phyloP scores from a whole-genome alignment of 2,888 invertebrate species.

The Cordilura impudica region DNA sequence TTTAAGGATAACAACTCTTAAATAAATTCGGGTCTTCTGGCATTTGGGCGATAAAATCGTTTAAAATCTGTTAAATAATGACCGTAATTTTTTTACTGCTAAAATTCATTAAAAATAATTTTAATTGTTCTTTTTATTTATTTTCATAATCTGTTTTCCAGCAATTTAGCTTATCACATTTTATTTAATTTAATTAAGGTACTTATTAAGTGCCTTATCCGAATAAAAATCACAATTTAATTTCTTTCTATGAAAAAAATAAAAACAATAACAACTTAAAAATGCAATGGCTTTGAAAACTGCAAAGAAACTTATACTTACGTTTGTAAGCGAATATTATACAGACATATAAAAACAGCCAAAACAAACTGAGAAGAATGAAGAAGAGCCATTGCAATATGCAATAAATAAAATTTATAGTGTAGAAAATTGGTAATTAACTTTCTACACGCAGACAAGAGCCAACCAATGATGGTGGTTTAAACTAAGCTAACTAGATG shows the following conservation, averaged over 20 bases:
- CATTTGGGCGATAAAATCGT: no score
- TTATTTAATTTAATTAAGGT: not conserved
- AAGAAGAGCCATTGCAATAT: constrained; percentile 61
- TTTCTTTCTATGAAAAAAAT: constrained; percentile 13
- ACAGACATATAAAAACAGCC: constrained; percentile 4
- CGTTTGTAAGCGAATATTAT: no score
- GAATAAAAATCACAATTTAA: not conserved
- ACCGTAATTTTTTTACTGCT: no score
- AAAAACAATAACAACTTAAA: constrained; percentile 51
- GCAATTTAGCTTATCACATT: no score
- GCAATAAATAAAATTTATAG: constrained; percentile 72
- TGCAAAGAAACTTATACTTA: constrained; percentile 14
- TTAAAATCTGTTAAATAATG: no score
- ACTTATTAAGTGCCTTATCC: not conserved
- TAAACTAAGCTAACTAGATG: constrained; percentile 43
- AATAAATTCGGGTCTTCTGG: no score
- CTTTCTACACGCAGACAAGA: constrained; percentile 60
- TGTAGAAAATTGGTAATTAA: constrained; percentile 72
- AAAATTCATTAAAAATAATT: no score
- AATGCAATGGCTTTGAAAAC: constrained; percentile 55
- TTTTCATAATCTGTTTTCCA: no score
- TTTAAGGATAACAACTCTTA: no score
- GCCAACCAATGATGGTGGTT: constrained; percentile 45
- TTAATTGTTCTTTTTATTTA: no score
- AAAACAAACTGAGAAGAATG: constrained; percentile 7